Evolutionary conservation across 1,140 invertebrate species (phyloP), one percentile per base, ranked within the genome.

Genomic region (Oedothorax gibbosus): DNA sequence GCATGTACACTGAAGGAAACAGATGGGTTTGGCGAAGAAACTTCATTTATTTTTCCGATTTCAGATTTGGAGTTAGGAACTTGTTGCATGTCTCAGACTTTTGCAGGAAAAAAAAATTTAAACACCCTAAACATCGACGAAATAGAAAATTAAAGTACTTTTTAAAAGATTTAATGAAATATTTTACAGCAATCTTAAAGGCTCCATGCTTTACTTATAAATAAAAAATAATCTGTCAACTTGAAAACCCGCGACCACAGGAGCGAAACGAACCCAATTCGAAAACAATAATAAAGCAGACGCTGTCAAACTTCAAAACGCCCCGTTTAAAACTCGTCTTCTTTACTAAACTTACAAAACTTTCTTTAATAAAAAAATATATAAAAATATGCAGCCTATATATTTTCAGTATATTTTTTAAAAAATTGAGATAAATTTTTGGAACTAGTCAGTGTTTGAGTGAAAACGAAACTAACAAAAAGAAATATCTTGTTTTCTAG

Each of bases 281-380:
- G 72, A 35, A 60, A 75, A 75, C 72, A 75, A 75, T 57, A 75
- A 75, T 6, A 53, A 15, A 75, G 72, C 72, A 75, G 72, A 75
- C 54, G 72, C 72, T 75, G 72, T 75, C 72, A 75, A 62, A 56
- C 54, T 75, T 75, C 53, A 75, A 75, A 75, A 75, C 72, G 72
- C 72, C 72, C 72, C 72, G 53, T 53, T 75, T 75, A 15, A 18
- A 21, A 21, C 7, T 21, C 11, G 10, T 60, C 72, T 75, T 75
- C 72, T 75, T 75, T 11, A 60, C 14, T 10, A 71, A 7, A 35
- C 35, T 69, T 71, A 4, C 35, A 9, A 53, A 12, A 53, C 12
- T 71, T 51, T 71, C 10, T 3, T 71, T 18, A 35, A 35, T 35
- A 35, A 35, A 35, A 35, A 35, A 35, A 35, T n/a, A 35, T 35